Base-by-base conservation (phyloP, 2,888 invertebrate genomes). In the Siphonodentalium dalli region DNA sequence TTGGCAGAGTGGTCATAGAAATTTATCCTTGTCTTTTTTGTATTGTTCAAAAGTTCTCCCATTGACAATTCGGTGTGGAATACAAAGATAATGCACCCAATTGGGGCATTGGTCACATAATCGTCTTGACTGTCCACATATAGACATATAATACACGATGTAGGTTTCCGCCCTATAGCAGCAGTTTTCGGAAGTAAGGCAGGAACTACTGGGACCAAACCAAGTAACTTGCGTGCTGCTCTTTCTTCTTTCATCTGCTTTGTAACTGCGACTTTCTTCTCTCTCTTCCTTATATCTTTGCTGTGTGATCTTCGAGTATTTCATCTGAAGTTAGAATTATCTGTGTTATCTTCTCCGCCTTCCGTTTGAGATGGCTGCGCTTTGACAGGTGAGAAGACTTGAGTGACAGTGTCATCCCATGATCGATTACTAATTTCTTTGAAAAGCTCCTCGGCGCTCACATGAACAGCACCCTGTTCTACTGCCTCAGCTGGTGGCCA, bases 241-340 rank as follows among this genome's bases (percentile, higher is more conserved):
- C 37, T 37, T 34, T 29, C 23, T 33, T 51, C 38, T 33, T 41
- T 38, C 8, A 15, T 44, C 34, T 51, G 3, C 15, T 31, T 44
- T 41, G 35, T 37, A 26, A 39, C 27, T 28, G 26, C 39, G 35
- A 34, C 38, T 33, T 28, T 24, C n/a, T 41, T 31, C 15, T 39
- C n/a, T 24, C 21, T 40, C 46, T 27, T 42, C 47, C 33, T 37
- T 53, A 31, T 47, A 41, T 9, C 27, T 31, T 3, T 28, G n/a
- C 24, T 28, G 24, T 2, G 6, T 37, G 21, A 13, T 53, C 41
- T 34, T 26, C 26, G 4, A 47, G 35, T 34, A 53, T 46, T 27
- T 47, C 47, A 18, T 39, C 34, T 4, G 26, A 29, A 38, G 53
- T 47, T n/a, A 52, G 45, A 21, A 52, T 9, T 39, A 39, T 29